These are phyloP conservation scores for Hippopotamus amphibius DNA, from an alignment of 2,113 vertebrate genomes.

Conservation along the genomic window DNA sequence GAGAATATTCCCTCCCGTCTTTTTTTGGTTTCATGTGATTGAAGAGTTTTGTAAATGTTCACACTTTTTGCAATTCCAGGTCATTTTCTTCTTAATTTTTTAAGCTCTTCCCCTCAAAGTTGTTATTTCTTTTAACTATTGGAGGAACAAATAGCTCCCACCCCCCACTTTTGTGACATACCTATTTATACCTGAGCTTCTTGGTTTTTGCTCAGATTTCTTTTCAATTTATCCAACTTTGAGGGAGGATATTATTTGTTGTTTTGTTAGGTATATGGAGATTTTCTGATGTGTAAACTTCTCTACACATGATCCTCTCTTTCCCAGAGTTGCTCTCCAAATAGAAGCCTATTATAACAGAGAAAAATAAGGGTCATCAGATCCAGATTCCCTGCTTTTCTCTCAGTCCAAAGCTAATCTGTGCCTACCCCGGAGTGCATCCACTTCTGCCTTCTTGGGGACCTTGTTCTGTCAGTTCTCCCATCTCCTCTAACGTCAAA, in stretches of 20 bases:
- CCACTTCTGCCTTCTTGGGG: neutral
- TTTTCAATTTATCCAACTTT: neutral
- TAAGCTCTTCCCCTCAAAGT: neutral
- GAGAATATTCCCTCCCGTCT: neutral
- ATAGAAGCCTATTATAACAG: too few species aligned
- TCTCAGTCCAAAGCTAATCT: neutral
- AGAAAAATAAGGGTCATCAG: too few species aligned
- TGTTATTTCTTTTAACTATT: slow-evolving; percentile 4
- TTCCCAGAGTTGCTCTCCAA: slow-evolving; percentile 9
- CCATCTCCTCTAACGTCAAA: neutral
- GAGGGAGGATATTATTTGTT: neutral
- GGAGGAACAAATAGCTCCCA: neutral
- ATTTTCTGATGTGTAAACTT: slow-evolving; percentile 15
- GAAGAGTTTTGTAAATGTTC: slow-evolving; percentile 25
- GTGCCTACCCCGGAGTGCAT: neutral
- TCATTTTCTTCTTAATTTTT: slow-evolving; percentile 36
- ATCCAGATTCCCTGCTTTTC: neutral
- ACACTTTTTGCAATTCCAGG: neutral
- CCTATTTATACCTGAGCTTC: neutral
- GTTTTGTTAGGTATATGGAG: neutral
- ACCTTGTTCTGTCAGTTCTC: neutral
- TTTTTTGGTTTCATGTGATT: neutral
- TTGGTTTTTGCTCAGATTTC: neutral
- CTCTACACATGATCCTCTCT: neutral
- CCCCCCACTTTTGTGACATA: neutral